These are phyloP conservation scores for Xenopus borealis DNA, from an alignment of 2,113 vertebrate genomes.

Conservation along the genomic window DNA sequence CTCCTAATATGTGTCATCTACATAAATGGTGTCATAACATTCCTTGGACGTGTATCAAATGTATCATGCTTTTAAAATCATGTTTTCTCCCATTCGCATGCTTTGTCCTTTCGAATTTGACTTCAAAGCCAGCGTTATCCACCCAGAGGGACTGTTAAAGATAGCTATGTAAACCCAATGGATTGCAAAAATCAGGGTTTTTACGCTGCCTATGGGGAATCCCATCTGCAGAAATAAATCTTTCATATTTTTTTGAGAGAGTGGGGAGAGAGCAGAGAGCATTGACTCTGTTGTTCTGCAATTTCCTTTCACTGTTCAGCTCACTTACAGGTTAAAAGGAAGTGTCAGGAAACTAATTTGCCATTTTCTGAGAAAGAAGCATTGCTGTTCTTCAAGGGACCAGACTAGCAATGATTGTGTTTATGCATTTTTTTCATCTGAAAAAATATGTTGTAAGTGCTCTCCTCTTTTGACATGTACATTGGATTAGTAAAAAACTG, in stretches of 20 bases:
- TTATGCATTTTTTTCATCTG: too few relatives aligned
- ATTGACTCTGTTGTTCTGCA: neutral
- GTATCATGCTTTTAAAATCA: too few relatives aligned
- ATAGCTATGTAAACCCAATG: conserved; percentile 1
- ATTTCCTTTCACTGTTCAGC: neutral
- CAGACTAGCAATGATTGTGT: neutral
- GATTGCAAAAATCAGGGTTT: neutral
- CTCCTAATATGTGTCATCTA: too few relatives aligned
- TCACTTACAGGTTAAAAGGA: conserved; percentile 22
- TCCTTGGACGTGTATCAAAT: too few relatives aligned
- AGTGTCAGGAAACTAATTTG: conserved; percentile 23
- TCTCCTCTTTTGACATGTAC: too few relatives aligned
- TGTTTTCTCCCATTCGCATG: too few relatives aligned
- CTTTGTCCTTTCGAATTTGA: conserved; percentile 8
- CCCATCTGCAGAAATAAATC: accelerated
- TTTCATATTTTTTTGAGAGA: accelerated
- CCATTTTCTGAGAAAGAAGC: neutral
- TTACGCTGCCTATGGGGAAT: neutral
- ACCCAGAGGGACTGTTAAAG: neutral
- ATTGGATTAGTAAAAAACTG: too few relatives aligned
- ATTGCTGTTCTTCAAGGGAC: neutral
- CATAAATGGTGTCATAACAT: too few relatives aligned
- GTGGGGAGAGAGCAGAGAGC: neutral
- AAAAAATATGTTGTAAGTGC: too few relatives aligned
- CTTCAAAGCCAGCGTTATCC: neutral